Percentiles rank a stretch among this genome's conserved stretches.
phyloP scores from a whole-genome alignment of 2,113 vertebrate genomes.

The Mustela lutreola region DNA sequence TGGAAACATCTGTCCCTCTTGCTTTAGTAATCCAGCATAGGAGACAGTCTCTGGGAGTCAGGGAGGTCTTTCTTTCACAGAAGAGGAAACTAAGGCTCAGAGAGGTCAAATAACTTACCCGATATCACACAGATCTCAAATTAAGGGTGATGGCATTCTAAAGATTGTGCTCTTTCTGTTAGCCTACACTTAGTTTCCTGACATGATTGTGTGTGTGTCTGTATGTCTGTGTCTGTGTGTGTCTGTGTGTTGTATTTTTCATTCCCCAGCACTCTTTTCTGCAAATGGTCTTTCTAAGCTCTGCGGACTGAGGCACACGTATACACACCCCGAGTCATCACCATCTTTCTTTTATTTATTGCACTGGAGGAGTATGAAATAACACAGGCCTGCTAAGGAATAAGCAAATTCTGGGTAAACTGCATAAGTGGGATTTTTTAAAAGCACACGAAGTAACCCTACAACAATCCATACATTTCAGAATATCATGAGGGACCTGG shows the following conservation, averaged over 20 bases:
- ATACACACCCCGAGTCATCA: neutral
- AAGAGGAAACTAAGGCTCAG: neutral
- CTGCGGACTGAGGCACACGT: neutral
- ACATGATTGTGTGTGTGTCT: neutral
- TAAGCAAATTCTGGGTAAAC: slow-evolving; percentile 70
- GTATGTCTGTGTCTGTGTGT: neutral
- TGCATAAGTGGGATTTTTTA: slow-evolving; percentile 31
- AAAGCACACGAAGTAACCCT: slow-evolving; percentile 61
- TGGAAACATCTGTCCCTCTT: neutral
- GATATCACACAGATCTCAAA: neutral
- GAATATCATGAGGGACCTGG: slow-evolving; percentile 17
- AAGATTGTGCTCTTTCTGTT: neutral
- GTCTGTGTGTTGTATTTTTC: neutral
- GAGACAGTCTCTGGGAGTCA: neutral
- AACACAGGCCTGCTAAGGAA: slow-evolving; percentile 52
- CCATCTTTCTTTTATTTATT: slow-evolving; percentile 79
- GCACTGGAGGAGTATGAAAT: slow-evolving; percentile 60
- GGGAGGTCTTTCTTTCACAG: neutral
- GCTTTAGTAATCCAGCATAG: neutral
- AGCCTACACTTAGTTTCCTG: neutral
- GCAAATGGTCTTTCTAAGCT: slow-evolving; percentile 18
- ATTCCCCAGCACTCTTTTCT: neutral
- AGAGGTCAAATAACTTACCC: neutral
- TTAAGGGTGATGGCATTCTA: neutral
- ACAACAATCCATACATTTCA: slow-evolving; percentile 59